Conservation (phyloP, 2,888 invertebrate species). For the Nomada ruficornis region DNA sequence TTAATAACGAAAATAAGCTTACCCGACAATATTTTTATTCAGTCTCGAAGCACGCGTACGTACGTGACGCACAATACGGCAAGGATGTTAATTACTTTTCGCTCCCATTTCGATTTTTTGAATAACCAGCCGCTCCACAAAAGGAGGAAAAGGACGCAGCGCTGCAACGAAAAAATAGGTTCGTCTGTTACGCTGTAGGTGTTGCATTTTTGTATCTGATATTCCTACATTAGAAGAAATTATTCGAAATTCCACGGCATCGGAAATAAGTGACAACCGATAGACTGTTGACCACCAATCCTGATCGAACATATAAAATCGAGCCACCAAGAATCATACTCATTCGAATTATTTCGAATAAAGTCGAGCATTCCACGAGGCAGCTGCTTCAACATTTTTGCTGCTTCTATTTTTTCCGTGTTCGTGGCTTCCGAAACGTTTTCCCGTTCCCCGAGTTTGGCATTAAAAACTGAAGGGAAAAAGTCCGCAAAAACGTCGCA, state of each 20-base stretch:
- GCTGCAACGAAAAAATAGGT: constrained; percentile 46
- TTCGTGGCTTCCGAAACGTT: constrained; percentile 14
- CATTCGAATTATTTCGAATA: not conserved
- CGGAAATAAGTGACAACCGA: constrained; percentile 41
- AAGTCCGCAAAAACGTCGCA: not conserved
- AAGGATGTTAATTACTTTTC: constrained; percentile 63
- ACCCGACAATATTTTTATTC: constrained; percentile 38
- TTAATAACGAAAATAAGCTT: constrained; percentile 57
- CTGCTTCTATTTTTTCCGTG: not conserved
- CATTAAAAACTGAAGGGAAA: constrained; percentile 3
- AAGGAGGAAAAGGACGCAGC: constrained; percentile 26
- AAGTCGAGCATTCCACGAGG: not conserved
- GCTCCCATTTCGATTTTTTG: constrained; percentile 58
- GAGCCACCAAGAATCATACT: not conserved
- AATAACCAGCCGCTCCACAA: constrained; percentile 48
- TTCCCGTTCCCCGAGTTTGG: not conserved
- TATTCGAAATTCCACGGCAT: constrained; percentile 47
- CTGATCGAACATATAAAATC: not conserved
- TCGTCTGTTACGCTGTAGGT: not conserved
- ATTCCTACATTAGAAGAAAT: too few species aligned
- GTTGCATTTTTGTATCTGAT: too few species aligned
- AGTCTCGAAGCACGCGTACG: constrained; percentile 25
- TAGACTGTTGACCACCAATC: not conserved
- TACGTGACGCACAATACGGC: constrained; percentile 43
- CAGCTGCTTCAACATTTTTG: not conserved